phyloP scores from a whole-genome alignment of 2,888 invertebrate species.

The Hemithea aestivaria region DNA sequence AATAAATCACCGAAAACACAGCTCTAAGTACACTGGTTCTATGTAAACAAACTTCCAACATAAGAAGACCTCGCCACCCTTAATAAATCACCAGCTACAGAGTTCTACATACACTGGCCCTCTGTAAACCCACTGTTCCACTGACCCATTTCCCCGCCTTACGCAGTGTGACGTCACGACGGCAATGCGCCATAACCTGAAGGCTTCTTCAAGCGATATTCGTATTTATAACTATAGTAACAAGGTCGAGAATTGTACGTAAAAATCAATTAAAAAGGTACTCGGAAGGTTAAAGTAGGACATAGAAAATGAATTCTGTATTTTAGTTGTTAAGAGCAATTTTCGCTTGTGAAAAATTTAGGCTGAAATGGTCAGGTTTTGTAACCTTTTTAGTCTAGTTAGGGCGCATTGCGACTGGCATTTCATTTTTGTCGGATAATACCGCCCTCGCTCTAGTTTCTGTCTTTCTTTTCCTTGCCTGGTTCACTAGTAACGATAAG shows the following conservation, averaged over 20 bases:
- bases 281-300: slow-evolving; percentile 11
- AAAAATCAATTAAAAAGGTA: slow-evolving; percentile 10
- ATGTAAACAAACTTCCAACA: slow-evolving; percentile 11
- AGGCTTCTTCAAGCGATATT: slow-evolving; percentile 31
- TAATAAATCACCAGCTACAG: slow-evolving; percentile 11
- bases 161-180: slow-evolving; percentile 65
- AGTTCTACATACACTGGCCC: slow-evolving; percentile 33
- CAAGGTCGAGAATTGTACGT: slow-evolving; percentile 21
- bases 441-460: too few relatives aligned
- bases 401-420: slow-evolving; percentile 32
- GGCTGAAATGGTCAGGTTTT: too few relatives aligned
- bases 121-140: slow-evolving; percentile 55
- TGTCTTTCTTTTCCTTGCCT: too few relatives aligned
- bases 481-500: too few relatives aligned
- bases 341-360: slow-evolving; percentile 5
- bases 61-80: slow-evolving; percentile 1
- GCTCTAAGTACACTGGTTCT: too few relatives aligned
- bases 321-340: slow-evolving; percentile 8
- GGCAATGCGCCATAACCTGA: slow-evolving; percentile 54
- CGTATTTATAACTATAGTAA: slow-evolving; percentile 27
- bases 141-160: slow-evolving; percentile 52
- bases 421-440: too few relatives aligned
- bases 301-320: slow-evolving; percentile 24
- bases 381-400: too few relatives aligned
- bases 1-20: too few relatives aligned